phyloP scores from a whole-genome alignment of 2,113 vertebrate genomes.

The Erinaceus europaeus region DNA sequence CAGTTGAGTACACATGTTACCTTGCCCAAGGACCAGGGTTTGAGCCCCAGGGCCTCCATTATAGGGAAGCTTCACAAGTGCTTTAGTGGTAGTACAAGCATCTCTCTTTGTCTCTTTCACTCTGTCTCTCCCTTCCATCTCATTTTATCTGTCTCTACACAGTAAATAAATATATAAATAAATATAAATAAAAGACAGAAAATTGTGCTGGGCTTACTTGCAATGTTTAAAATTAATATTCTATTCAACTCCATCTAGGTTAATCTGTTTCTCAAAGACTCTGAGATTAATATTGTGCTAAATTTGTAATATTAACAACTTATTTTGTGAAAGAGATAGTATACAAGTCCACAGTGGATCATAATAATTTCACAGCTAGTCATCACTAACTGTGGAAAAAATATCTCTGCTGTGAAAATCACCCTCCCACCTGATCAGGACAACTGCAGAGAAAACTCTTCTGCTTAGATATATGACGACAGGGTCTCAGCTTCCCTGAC shows the following conservation, averaged over 20 bases:
- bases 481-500: background rate
- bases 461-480: background rate
- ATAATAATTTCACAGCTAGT: conserved; percentile 9
- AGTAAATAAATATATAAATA: too few species aligned
- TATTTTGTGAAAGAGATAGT: background rate
- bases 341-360: background rate
- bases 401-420: conserved; percentile 7
- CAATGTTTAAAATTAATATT: background rate
- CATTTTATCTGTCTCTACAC: too few species aligned
- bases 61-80: too few species aligned
- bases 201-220: too few species aligned
- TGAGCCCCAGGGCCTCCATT: too few species aligned
- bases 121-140: too few species aligned
- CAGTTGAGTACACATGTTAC: too few species aligned
- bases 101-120: too few species aligned
- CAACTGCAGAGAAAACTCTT: background rate
- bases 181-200: too few species aligned
- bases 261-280: background rate
- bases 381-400: conserved; percentile 42
- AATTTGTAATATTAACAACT: background rate
- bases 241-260: background rate
- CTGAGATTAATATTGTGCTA: too few species aligned
- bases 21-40: too few species aligned
- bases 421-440: background rate
- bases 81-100: too few species aligned